Base-by-base conservation (phyloP, 2,797 vertebrate genomes). In the Salarias fasciatus region DNA sequence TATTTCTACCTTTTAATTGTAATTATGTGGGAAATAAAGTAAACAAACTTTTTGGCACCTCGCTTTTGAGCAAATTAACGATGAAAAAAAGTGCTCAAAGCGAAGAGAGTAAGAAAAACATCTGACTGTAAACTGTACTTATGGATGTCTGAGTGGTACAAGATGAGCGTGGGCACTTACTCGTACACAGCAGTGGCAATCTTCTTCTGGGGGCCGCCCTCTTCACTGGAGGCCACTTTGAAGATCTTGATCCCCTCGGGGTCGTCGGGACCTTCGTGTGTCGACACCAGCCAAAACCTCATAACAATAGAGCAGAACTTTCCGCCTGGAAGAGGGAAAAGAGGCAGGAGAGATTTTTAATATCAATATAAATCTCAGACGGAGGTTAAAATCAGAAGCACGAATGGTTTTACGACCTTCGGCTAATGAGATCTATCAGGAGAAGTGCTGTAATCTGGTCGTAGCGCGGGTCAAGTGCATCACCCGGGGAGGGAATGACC, bases 121-220 rank as follows among this genome's bases (percentile, higher is more conserved):
- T n/a, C n/a, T n/a, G n/a, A n/a, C n/a, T n/a, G n/a, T n/a, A n/a
- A n/a, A n/a, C n/a, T n/a, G n/a, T n/a, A n/a, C n/a, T n/a, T n/a
- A n/a, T n/a, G 30, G 44, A 5, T 46, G 24, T 29, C 24, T 8
- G 36, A 10, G 8, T 7, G 7, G 13, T 13, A 2, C 41, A 13
- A 4, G n/a, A n/a, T n/a, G n/a, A n/a, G 41, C 11, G 14, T n/a
- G 5, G 38, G 7, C 4, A 31, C 86, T 83, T 63, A 90, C 87
- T 91, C 87, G n/a, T 88, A 86, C 10, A 88, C 85, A 0, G 87
- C 88, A 0, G 89, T 90, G n/a, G 71, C 79, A 14, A 88, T 69
- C 64, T 82, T 89, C 73, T 63, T 88, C 52, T 66, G 65, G 0
- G 74, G 53, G 38, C 9, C 4, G 1, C 72, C 62, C 0, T 83